phyloP scores from a whole-genome alignment of 2,113 vertebrate genomes.

The Tragelaphus imberbis region DNA sequence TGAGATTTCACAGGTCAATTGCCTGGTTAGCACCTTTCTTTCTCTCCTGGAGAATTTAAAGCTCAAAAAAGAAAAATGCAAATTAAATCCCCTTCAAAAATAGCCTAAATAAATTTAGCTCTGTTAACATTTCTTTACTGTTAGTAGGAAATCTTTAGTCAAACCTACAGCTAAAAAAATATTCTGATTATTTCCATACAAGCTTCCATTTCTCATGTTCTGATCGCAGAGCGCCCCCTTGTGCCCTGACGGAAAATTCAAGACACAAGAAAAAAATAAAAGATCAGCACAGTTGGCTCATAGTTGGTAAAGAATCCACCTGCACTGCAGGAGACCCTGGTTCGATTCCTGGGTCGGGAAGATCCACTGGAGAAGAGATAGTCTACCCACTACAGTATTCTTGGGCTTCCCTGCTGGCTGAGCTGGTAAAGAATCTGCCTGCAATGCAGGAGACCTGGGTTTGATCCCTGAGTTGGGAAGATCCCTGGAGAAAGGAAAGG shows the following conservation, averaged over 20 bases:
- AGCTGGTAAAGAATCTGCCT: too few species aligned
- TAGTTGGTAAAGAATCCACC: background rate
- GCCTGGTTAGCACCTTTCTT: background rate
- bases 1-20: background rate
- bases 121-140: background rate
- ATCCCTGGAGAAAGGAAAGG: background rate
- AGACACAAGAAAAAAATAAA: background rate
- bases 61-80: background rate
- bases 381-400: too few species aligned
- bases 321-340: background rate
- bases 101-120: background rate
- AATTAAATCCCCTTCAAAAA: conserved; percentile 15
- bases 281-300: background rate
- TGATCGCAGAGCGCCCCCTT: conserved; percentile 61
- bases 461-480: too few species aligned
- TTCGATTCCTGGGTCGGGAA: background rate
- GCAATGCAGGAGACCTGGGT: too few species aligned
- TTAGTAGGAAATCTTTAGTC: conserved; percentile 26
- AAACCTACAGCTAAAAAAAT: background rate
- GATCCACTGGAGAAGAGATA: background rate
- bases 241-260: conserved; percentile 32
- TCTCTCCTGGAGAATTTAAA: background rate
- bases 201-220: background rate
- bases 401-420: too few species aligned
- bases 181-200: background rate